Base-by-base conservation (phyloP, 2,888 invertebrate genomes). In the Aphodius granarius region DNA sequence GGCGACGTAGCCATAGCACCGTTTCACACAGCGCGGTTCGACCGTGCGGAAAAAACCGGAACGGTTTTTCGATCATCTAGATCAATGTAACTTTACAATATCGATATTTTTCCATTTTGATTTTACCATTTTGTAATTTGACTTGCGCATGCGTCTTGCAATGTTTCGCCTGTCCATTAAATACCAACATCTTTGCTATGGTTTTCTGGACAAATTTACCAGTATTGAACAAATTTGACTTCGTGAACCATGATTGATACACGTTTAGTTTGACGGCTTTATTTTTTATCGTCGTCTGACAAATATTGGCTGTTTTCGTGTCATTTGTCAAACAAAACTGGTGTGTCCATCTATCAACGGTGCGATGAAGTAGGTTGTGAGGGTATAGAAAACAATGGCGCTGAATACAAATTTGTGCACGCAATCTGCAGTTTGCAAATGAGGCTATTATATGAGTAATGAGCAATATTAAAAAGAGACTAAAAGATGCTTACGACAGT, bases 401-500 rank as follows among this genome's bases (percentile, higher is more conserved):
- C 71, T 73, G 72, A 75, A 75, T 73, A 73, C 71, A 75, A 75
- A 75, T 75, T 73, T 65, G 71, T 66, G 68, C 74, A 68, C 71
- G 65, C 66, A 72, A 76, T 70, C 73, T 66, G 72, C 66, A 72
- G 22, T 73, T 66, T 76, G 76, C 74, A 73, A 72, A 77, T 77
- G 77, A 76, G 75, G 73, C 72, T 73, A 78, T 77, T 76, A 80
- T n/a, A n/a, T 80, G 81, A 79, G 73, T 77, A 66, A 80, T 80
- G 81, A 79, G 73, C 76, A 71, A 80, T 72, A 79, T 80, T 75
- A 81, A 79, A 78, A 75, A 76, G 22, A 79, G 84, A 79, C 81
- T 86, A 73, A 84, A 84, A 80, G 81, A 81, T 79, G 85, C 86
- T 72, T 84, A 85, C 77, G 83, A 84, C 79, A 86, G 83, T 81